These are phyloP conservation scores for Crotophaga sulcirostris DNA, from an alignment of 2,113 vertebrate genomes.

Conservation along the genomic window DNA sequence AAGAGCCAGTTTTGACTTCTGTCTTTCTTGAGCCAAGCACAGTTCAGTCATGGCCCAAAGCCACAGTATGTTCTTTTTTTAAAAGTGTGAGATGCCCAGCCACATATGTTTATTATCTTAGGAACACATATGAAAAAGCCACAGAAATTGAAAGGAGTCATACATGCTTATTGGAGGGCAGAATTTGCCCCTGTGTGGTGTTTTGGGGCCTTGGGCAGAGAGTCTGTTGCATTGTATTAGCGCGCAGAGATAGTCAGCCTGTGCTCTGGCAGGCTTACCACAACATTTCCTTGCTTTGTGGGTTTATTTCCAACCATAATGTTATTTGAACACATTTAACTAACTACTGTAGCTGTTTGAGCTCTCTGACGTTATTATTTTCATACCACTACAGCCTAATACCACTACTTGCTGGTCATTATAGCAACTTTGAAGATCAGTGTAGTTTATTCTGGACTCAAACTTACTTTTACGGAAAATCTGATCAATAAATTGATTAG, in stretches of 20 bases:
- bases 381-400: not conserved
- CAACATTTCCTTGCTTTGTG: not conserved
- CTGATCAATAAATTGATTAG: conserved; percentile 70
- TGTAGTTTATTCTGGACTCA: conserved; percentile 46
- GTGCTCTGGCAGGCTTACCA: conserved; percentile 4
- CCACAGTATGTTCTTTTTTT: not conserved
- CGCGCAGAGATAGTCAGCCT: not conserved
- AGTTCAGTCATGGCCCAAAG: not conserved
- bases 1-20: not conserved
- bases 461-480: conserved; percentile 68
- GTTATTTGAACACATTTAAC: conserved; percentile 64
- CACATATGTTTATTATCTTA: not conserved
- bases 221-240: not conserved
- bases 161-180: not conserved
- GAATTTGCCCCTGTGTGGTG: not conserved
- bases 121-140: not conserved
- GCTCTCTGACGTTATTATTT: conserved; percentile 51
- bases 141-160: not conserved
- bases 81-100: not conserved
- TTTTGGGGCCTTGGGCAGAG: not conserved
- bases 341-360: conserved; percentile 56
- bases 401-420: conserved; percentile 32
- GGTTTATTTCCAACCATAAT: conserved; percentile 42
- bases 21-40: not conserved
- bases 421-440: conserved; percentile 33